Evolutionary conservation across 2,797 vertebrate genomes (phyloP).

Genomic region (Clarias platycephalus): DNA sequence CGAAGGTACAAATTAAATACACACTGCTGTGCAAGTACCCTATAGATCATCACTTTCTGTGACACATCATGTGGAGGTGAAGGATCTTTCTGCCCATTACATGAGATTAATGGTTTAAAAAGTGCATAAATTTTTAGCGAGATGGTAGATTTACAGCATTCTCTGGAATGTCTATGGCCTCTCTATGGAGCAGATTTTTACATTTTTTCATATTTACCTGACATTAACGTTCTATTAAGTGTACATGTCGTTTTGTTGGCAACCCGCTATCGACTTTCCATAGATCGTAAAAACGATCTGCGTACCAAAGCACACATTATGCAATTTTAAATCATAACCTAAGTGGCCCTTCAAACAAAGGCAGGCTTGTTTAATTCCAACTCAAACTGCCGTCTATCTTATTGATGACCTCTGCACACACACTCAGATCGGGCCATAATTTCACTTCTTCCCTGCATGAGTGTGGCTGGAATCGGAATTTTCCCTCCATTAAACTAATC

Average conservation of each 20-base stretch:
- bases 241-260: constrained; percentile 7
- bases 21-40: neutral
- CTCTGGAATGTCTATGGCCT: constrained; percentile 14
- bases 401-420: constrained; percentile 37
- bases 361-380: constrained; percentile 38
- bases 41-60: neutral
- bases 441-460: constrained; percentile 41
- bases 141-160: neutral
- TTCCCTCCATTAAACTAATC: constrained; percentile 48
- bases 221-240: constrained; percentile 15
- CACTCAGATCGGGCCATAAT: constrained; percentile 40
- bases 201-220: constrained; percentile 11
- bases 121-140: neutral
- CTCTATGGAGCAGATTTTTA: neutral
- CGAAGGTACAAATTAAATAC: constrained; percentile 81
- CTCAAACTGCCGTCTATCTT: constrained; percentile 41
- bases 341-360: constrained; percentile 48
- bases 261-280: neutral
- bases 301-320: constrained; percentile 25
- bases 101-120: neutral
- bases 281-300: constrained; percentile 26
- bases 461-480: constrained; percentile 44
- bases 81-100: neutral
- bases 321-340: constrained; percentile 29
- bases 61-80: neutral